Percentiles rank a stretch among this genome's conserved stretches.
phyloP scores from a whole-genome alignment of 1,140 invertebrate species.

The silkworm (Bombyx mori) region ASM3026992v2 NC_085129.1:4889501-4890000 shows the following conservation, averaged over 20 bases:
- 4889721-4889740: constrained; percentile 9
- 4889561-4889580: constrained; percentile 13
- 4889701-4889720: constrained; percentile 14
- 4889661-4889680: constrained; percentile 45
- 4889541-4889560: background rate
- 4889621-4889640: constrained; percentile 42
- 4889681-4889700: constrained; percentile 37
- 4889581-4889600: constrained; percentile 48
- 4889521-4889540: background rate
- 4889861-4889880: no score
- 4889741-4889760: background rate
- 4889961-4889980: no score
- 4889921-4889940: no score
- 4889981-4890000: no score
- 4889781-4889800: no score
- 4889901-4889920: no score
- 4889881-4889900: no score
- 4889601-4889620: constrained; percentile 40
- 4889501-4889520: background rate
- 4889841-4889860: no score
- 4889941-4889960: no score
- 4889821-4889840: no score
- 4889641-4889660: constrained; percentile 20
- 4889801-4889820: no score
- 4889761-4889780: no score